A percentile compares a stretch with the other conserved stretches of the same genome.
phyloP scores from a whole-genome alignment of 2,888 invertebrate species.

The Dryocosmus kuriphilus region DNA sequence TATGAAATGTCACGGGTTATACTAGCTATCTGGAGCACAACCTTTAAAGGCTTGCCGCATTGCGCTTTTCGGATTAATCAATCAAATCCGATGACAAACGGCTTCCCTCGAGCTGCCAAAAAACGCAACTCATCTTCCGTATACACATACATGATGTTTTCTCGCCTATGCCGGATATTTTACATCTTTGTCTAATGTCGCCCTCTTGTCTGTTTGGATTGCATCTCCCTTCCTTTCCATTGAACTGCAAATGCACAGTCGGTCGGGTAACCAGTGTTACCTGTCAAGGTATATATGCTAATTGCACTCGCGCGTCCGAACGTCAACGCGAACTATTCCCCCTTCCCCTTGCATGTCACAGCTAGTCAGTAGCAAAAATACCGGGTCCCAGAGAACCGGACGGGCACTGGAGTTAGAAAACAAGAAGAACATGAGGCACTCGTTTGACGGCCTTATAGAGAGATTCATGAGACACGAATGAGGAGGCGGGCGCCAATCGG shows the following conservation, averaged over 20 bases:
- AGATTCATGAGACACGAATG: conserved; percentile 68
- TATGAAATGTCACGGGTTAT: not conserved
- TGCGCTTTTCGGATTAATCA: conserved; percentile 1
- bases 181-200: not conserved
- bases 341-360: not conserved
- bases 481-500: conserved; percentile 11
- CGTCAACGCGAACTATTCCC: not conserved
- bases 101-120: not conserved
- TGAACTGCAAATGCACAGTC: not conserved
- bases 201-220: not conserved
- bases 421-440: not conserved
- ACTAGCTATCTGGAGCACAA: conserved; percentile 1
- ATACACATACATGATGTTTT: not conserved
- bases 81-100: conserved; percentile 2
- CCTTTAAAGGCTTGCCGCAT: conserved; percentile 17
- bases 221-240: not conserved
- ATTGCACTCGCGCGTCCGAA: not conserved
- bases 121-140: not conserved
- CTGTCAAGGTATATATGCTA: not conserved
- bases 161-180: not conserved
- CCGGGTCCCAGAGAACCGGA: not conserved
- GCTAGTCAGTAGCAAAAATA: not conserved
- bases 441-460: conserved; percentile 73
- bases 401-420: not conserved
- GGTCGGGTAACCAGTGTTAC: not conserved